These are phyloP conservation scores for Homarus americanus DNA, from an alignment of 1,140 invertebrate genomes.

Conservation along the genomic window DNA sequence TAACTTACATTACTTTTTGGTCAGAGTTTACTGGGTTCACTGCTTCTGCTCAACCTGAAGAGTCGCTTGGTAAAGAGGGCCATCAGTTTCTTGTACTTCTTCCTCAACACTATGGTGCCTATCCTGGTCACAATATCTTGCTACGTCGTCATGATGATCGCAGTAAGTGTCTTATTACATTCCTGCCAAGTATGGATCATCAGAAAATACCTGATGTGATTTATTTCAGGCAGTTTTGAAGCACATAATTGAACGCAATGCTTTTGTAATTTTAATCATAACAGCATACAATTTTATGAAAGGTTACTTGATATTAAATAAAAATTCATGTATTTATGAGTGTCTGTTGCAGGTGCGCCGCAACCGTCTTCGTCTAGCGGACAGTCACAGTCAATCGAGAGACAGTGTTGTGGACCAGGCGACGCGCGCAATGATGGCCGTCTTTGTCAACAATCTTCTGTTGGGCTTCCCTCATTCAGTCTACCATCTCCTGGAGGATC, in stretches of 20 bases:
- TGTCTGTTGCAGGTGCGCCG: background rate
- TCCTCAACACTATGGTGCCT: slow-evolving; percentile 12
- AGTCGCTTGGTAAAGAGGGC: background rate
- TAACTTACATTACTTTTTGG: too few species aligned
- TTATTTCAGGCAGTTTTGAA: too few species aligned
- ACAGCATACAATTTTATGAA: too few species aligned
- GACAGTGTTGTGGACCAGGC: slow-evolving; percentile 8
- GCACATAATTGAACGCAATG: too few species aligned
- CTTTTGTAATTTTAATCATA: too few species aligned
- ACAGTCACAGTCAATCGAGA: background rate
- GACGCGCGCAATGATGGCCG: slow-evolving; percentile 24
- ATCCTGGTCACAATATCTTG: background rate
- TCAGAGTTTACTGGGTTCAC: background rate
- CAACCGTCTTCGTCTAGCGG: slow-evolving; percentile 8
- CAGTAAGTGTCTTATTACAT: slow-evolving; percentile 1
- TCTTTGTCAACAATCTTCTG: slow-evolving; percentile 39
- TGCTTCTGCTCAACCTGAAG: background rate
- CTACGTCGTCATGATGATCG: slow-evolving; percentile 19
- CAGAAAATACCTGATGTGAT: too few species aligned
- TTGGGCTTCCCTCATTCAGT: slow-evolving; percentile 33
- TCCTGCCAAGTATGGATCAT: background rate
- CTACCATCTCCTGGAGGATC: background rate
- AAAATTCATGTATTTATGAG: too few species aligned
- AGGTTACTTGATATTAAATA: too few species aligned
- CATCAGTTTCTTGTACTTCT: background rate